Conservation (phyloP, 2,113 vertebrate genomes). For the Xiphophorus couchianus region DNA sequence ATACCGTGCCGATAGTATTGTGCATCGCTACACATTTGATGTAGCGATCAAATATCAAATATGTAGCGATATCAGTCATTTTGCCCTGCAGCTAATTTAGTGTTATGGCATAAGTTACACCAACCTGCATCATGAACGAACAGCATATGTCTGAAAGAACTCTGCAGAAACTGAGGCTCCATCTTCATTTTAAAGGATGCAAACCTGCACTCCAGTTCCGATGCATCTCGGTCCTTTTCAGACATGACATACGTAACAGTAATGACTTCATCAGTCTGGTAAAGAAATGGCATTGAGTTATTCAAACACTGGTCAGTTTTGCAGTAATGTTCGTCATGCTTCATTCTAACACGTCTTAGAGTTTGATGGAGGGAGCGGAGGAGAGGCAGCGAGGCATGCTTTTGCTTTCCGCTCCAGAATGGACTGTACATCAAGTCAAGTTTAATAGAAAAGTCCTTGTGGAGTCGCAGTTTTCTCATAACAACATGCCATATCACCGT, state of each 20-base stretch:
- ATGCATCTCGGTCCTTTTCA: not conserved
- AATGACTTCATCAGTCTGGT: slow-evolving; percentile 3
- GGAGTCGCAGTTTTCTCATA: not conserved
- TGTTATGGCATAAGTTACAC: not conserved
- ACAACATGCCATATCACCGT: not conserved
- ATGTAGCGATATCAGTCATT: not conserved
- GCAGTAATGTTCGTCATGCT: not conserved
- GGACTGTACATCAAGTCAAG: not conserved
- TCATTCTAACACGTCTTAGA: not conserved
- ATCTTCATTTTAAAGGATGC: not conserved
- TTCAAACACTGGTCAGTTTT: not conserved
- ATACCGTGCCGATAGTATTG: no score
- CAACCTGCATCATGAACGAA: not conserved
- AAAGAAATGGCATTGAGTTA: not conserved
- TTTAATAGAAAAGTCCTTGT: slow-evolving; percentile 2
- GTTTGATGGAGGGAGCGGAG: not conserved
- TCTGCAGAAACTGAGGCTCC: not conserved
- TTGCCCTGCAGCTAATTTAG: not conserved
- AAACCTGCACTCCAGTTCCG: not conserved
- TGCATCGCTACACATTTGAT: no score
- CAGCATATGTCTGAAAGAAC: not conserved
- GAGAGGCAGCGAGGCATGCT: not conserved
- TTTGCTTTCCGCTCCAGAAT: not conserved
- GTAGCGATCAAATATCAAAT: no score
- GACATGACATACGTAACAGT: not conserved